Percentiles rank a stretch among this genome's conserved stretches.
These are phyloP conservation scores for Urosaurus nigricauda DNA, from an alignment of 2,797 vertebrate species.

Conservation along the genomic window DNA sequence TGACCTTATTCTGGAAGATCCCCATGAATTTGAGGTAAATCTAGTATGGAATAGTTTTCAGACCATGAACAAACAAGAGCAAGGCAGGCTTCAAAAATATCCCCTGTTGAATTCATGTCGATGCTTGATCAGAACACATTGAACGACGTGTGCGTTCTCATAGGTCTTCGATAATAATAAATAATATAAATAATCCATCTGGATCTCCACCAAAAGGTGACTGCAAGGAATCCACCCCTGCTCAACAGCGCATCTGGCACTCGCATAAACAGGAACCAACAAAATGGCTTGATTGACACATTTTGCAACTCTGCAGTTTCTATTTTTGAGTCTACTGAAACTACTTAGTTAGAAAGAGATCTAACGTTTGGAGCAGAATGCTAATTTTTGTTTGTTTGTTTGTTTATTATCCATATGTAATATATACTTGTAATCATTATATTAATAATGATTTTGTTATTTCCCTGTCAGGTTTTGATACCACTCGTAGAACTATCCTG, in stretches of 20 bases:
- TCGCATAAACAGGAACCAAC: neutral
- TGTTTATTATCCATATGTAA: too few relatives aligned
- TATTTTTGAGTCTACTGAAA: neutral
- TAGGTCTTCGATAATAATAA: constrained; percentile 1
- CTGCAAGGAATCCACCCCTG: neutral
- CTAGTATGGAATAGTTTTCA: neutral
- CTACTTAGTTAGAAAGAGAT: neutral
- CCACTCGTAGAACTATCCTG: neutral
- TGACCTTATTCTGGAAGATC: neutral
- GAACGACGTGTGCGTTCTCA: neutral
- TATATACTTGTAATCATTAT: too few relatives aligned
- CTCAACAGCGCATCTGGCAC: neutral
- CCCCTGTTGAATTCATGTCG: neutral
- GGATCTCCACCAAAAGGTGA: neutral
- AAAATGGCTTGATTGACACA: too few relatives aligned
- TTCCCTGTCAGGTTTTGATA: too few relatives aligned
- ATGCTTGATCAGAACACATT: neutral
- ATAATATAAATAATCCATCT: neutral
- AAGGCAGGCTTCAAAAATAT: too few relatives aligned
- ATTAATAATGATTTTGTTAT: too few relatives aligned
- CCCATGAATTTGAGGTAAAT: neutral
- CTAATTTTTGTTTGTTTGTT: too few relatives aligned
- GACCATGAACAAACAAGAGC: neutral
- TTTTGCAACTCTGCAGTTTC: neutral
- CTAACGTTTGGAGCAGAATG: too few relatives aligned